Percentiles rank a stretch among this genome's conserved stretches.
Conservation (phyloP, 2,113 vertebrate genomes). For the Mastomys natalensis region DNA sequence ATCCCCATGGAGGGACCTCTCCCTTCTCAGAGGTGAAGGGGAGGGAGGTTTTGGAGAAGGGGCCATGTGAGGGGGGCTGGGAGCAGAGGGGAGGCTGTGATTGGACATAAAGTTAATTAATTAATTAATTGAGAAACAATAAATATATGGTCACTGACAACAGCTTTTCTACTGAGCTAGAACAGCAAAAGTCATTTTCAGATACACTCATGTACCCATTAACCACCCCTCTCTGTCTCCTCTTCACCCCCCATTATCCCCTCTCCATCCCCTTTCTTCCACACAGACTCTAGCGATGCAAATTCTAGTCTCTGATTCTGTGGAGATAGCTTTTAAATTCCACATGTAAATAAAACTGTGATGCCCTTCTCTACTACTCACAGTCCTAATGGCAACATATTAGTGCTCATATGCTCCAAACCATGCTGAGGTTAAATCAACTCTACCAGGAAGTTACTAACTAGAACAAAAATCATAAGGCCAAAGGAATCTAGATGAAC, state of each 20-base stretch:
- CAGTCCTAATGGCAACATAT: background rate
- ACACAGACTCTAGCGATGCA: too few species aligned
- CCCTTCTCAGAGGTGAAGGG: too few species aligned
- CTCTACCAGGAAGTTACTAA: constrained; percentile 41
- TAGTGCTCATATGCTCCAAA: background rate
- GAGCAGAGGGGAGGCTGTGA: too few species aligned
- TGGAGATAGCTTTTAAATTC: background rate
- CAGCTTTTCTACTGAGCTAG: background rate
- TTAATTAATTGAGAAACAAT: too few species aligned
- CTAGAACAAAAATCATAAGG: background rate
- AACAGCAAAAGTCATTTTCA: background rate
- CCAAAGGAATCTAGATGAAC: background rate
- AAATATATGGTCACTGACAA: background rate
- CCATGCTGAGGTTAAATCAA: constrained; percentile 18
- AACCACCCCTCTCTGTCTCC: background rate
- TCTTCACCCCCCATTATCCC: background rate
- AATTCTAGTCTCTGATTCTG: background rate
- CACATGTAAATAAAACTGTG: background rate
- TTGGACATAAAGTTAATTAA: too few species aligned
- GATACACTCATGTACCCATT: background rate
- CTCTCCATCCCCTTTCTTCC: too few species aligned
- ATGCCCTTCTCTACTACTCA: background rate
- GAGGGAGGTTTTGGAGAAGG: too few species aligned
- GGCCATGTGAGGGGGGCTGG: too few species aligned
- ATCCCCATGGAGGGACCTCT: too few species aligned